phyloP scores from a whole-genome alignment of 92 coral and sea anemone species.

The Nematostella vectensis region DNA sequence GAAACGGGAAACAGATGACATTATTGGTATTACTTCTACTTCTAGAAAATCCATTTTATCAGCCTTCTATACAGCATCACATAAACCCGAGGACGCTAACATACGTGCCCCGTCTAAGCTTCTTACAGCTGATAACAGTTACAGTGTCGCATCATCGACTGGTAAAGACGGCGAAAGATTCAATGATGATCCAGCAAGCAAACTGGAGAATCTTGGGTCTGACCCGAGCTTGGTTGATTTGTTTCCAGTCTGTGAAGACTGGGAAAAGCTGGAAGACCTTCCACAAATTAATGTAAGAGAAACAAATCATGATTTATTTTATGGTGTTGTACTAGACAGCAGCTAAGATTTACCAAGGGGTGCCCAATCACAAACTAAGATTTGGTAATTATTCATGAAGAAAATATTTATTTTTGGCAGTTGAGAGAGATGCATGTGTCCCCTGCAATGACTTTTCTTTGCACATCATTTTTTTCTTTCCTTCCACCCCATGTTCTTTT shows the following conservation, averaged over 20 bases:
- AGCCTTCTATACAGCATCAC: background rate
- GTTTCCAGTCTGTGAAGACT: background rate
- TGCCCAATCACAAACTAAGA: no score
- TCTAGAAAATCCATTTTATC: background rate
- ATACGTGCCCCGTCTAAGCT: background rate
- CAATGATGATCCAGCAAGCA: background rate
- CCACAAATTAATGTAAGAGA: slow-evolving; percentile 19
- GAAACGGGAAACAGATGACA: background rate
- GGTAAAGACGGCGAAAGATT: background rate
- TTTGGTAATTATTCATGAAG: no score
- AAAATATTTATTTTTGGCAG: no score
- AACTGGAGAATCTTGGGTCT: no score
- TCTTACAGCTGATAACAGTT: background rate
- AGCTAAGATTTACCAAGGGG: no score
- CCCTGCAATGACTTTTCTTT: no score
- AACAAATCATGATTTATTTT: background rate
- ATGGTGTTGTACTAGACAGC: background rate
- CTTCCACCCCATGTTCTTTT: no score
- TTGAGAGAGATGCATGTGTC: no score
- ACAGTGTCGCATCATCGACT: background rate
- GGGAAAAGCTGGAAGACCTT: slow-evolving; percentile 21
- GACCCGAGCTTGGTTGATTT: background rate
- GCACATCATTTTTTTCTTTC: no score
- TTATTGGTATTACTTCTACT: background rate
- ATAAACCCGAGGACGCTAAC: background rate